Conservation (phyloP, 2,888 invertebrate species). For the Anagyrus pseudococci region DNA sequence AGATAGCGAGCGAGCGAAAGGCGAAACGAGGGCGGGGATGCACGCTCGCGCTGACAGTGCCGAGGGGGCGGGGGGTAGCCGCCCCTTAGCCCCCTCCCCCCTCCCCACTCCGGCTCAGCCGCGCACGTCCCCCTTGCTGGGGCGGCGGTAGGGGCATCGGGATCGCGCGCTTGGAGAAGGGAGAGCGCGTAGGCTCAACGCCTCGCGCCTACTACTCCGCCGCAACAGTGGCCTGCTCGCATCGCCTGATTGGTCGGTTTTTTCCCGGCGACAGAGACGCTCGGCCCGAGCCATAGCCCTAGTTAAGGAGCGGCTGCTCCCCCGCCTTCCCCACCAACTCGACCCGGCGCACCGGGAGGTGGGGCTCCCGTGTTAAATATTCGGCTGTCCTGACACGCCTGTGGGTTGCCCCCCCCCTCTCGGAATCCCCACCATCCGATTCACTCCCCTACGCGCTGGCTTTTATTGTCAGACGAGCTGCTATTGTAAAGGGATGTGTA, state of each 20-base stretch:
- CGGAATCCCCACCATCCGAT: not conserved
- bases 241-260: conserved; percentile 61
- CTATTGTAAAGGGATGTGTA: not conserved
- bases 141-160: too few species aligned
- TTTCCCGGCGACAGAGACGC: conserved; percentile 48
- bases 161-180: too few species aligned
- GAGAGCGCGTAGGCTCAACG: conserved; percentile 22
- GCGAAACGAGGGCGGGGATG: conserved; percentile 34
- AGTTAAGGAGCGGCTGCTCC: conserved; percentile 49
- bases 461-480: not conserved
- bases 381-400: conserved; percentile 33
- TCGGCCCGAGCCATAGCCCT: conserved; percentile 60
- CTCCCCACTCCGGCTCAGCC: conserved; percentile 19
- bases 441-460: not conserved
- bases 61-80: conserved; percentile 10
- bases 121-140: conserved; percentile 5
- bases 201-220: conserved; percentile 44
- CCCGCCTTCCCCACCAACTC: not conserved
- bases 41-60: conserved; percentile 20
- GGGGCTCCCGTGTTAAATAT: conserved; percentile 42
- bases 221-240: conserved; percentile 60
- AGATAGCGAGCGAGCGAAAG: too few species aligned
- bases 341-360: not conserved
- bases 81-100: conserved; percentile 4
- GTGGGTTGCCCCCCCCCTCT: conserved; percentile 2